Evolutionary conservation across 2,888 invertebrate genomes (phyloP).

Genomic region (Diarsia dahlii): DNA sequence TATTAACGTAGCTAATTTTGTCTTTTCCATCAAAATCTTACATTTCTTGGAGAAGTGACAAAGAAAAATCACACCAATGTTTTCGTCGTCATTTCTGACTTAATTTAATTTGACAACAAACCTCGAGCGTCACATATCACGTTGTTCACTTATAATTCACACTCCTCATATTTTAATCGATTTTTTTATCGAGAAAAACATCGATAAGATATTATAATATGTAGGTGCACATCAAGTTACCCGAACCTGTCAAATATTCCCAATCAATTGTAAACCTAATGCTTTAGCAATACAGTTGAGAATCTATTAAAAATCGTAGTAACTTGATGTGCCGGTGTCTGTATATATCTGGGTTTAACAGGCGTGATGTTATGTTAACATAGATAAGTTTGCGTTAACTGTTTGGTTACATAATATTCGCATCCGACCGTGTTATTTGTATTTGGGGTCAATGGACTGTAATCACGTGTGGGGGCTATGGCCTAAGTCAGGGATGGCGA

Average conservation of each 20-base stretch:
- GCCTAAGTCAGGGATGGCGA: too few relatives aligned
- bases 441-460: conserved; percentile 28
- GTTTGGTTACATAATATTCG: conserved; percentile 27
- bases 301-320: too few relatives aligned
- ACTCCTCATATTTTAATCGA: conserved; percentile 46
- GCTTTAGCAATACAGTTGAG: too few relatives aligned
- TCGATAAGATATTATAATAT: conserved; percentile 31
- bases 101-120: conserved; percentile 22
- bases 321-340: too few relatives aligned
- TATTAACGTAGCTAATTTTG: background rate
- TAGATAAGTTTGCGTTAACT: conserved; percentile 22
- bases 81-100: conserved; percentile 7
- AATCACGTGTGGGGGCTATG: conserved; percentile 22
- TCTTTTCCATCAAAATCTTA: background rate
- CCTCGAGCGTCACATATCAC: conserved; percentile 7
- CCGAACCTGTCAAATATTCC: too few relatives aligned
- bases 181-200: conserved; percentile 17
- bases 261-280: too few relatives aligned
- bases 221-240: too few relatives aligned
- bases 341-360: too few relatives aligned
- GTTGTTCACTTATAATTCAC: conserved; percentile 36
- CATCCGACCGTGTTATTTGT: conserved; percentile 26
- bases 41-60: background rate
- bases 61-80: background rate
- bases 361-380: conserved; percentile 5